Evolutionary conservation across 1,140 invertebrate genomes (phyloP).

Genomic region (Diuraphis noxia): DNA sequence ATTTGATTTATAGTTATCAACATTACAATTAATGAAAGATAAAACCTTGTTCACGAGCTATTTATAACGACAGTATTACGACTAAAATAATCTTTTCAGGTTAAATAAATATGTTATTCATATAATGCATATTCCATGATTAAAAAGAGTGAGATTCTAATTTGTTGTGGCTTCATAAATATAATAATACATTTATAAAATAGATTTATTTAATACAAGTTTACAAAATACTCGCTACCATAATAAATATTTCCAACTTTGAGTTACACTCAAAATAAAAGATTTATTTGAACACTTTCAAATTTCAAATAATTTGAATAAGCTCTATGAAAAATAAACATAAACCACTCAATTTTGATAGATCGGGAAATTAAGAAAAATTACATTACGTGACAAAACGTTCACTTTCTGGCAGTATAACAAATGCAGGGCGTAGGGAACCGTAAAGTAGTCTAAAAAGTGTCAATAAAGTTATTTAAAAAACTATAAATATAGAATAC

Average conservation of each 20-base stretch:
- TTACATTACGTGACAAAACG: neutral
- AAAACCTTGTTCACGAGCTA: no score
- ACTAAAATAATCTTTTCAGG: neutral
- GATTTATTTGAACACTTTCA: neutral
- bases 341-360: neutral
- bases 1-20: neutral
- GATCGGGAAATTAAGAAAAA: neutral
- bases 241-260: neutral
- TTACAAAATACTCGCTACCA: neutral
- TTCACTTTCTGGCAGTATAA: neutral
- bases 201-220: no score
- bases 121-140: neutral
- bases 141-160: neutral
- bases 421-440: neutral
- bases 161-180: no score
- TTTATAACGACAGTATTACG: neutral
- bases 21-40: neutral
- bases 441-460: no score
- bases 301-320: neutral
- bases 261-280: neutral
- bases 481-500: neutral
- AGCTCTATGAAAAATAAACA: neutral
- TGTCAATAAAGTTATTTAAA: neutral
- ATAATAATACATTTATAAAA: neutral
- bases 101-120: neutral